Percentiles rank a stretch among this genome's conserved stretches.
Conservation (phyloP, 2,113 vertebrate genomes). For the Zootoca vivipara region DNA sequence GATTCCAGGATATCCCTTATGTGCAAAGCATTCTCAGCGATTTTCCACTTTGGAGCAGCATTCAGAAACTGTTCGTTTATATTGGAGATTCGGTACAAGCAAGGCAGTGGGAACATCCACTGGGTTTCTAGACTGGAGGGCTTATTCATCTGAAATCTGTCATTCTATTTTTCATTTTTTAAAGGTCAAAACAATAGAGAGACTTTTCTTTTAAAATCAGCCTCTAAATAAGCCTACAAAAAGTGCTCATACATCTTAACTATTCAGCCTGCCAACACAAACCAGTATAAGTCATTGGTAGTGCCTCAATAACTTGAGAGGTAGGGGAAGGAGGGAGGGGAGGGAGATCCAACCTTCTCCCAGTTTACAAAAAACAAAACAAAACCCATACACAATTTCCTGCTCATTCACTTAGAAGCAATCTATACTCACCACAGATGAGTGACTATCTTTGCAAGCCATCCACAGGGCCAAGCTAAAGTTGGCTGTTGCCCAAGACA, state of each 20-base stretch:
- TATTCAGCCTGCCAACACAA: background rate
- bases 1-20: fast-evolving
- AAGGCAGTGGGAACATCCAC: slow-evolving; percentile 23
- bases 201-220: background rate
- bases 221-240: background rate
- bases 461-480: background rate
- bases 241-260: background rate
- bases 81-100: slow-evolving; percentile 18
- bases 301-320: background rate
- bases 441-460: background rate
- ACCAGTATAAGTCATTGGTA: background rate
- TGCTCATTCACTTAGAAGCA: background rate
- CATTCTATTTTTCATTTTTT: background rate
- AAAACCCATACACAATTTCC: no score
- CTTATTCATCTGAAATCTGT: slow-evolving; percentile 11
- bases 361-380: background rate
- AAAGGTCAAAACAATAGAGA: slow-evolving; percentile 16
- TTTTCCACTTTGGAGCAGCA: slow-evolving; percentile 30
- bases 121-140: slow-evolving; percentile 41
- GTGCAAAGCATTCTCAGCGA: slow-evolving; percentile 20
- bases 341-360: background rate
- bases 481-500: no score
- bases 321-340: background rate
- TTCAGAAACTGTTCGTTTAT: slow-evolving; percentile 35
- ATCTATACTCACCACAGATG: background rate